Percentiles rank a stretch among this genome's conserved stretches.
phyloP scores from a whole-genome alignment of 2,113 vertebrate genomes.

The Elachura formosa region DNA sequence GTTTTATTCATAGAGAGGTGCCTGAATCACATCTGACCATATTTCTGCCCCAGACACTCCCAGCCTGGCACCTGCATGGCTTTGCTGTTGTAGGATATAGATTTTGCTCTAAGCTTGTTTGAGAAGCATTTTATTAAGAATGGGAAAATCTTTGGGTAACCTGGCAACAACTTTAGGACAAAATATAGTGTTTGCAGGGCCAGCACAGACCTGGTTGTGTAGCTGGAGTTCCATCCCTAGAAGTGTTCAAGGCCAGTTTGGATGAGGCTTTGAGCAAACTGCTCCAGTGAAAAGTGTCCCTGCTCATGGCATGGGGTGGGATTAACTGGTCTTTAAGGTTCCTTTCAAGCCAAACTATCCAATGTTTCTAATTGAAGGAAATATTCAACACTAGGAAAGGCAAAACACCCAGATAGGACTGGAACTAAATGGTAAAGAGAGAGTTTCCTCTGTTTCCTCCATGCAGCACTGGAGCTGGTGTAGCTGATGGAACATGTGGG shows the following conservation, averaged over 20 bases:
- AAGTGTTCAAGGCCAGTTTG: not conserved
- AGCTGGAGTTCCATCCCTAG: not conserved
- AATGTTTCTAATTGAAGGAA: not conserved
- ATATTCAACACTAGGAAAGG: not conserved
- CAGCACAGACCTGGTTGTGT: not conserved
- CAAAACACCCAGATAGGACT: not conserved
- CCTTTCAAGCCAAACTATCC: not conserved
- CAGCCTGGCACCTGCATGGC: not conserved
- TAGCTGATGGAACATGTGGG: not conserved
- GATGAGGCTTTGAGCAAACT: not conserved
- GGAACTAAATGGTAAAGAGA: not conserved
- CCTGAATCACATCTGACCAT: not conserved
- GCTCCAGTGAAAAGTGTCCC: not conserved
- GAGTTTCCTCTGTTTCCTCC: not conserved
- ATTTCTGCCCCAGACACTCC: not conserved
- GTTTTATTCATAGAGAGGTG: not conserved
- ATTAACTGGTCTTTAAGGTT: not conserved
- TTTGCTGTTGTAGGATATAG: not conserved
- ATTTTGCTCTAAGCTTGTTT: not conserved
- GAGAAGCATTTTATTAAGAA: not conserved
- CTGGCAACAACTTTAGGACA: not conserved
- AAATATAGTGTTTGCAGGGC: not conserved
- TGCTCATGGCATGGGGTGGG: not conserved
- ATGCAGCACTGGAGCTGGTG: not conserved
- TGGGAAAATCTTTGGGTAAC: not conserved